Base-by-base conservation (phyloP, 2,797 vertebrate genomes). In the Coccyzus lansbergi region DNA sequence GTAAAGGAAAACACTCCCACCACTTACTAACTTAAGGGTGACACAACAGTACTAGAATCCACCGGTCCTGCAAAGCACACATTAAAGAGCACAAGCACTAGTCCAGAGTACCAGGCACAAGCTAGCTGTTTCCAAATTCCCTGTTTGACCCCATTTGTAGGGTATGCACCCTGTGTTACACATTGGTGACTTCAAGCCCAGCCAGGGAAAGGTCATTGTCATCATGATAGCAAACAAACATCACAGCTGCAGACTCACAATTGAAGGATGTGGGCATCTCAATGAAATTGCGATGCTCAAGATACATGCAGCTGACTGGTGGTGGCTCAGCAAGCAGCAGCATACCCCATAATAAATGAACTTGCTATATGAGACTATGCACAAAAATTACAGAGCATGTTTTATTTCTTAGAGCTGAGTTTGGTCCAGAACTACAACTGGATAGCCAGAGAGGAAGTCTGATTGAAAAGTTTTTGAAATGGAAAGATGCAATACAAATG, bases 341-440 rank as follows among this genome's bases (percentile, higher is more conserved):
- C 77, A 92, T 46, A 67, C 46, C 53, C 49, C 29, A 0, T 68
- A 78, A 92, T 40, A 36, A 95, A 90, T 55, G 59, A 96, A 68
- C 58, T 79, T 48, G 46, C 21, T 48, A 7, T 65, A 58, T 49
- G 42, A 36, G 22, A 83, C 82, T 71, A 80, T 74, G 86, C 74
- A 68, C 56, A 70, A 51, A 80, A 87, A 53, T 49, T 58, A 71
- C 9, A 90, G 72, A 76, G 52, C 6, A 1, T 28, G 24, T 48
- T 84, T 97, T 84, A 31, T 92, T 40, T 92, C 34, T 51, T 18
- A 33, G 24, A 40, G 15, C 84, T 89, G 79, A 10, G 60, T 83
- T 92, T 76, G 72, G 55, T 68, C 86, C 84, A 81, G 34, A 85
- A 63, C 31, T 79, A 29, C 22, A 87, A 15, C 46, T 68, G 31